Evolutionary conservation across 2,113 vertebrate genomes (phyloP).

Genomic region (Macquaria ambigua): DNA sequence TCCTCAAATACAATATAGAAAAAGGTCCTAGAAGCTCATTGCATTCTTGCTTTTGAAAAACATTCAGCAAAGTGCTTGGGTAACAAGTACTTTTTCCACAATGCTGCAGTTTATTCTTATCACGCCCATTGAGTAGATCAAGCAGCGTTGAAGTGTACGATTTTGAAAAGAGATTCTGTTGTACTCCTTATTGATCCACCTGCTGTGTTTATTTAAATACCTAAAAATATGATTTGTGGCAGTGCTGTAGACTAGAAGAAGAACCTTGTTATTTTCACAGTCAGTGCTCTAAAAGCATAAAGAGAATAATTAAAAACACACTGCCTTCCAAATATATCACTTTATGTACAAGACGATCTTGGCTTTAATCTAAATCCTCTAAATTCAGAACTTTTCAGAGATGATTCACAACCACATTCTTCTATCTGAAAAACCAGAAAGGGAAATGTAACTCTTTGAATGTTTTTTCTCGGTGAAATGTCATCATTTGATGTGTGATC

Average conservation of each 20-base stretch:
- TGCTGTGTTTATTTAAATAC: slow-evolving; percentile 6
- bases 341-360: background rate
- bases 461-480: slow-evolving; percentile 28
- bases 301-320: slow-evolving; percentile 27
- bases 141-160: background rate
- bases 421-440: slow-evolving; percentile 6
- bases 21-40: background rate
- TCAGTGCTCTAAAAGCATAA: background rate
- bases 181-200: slow-evolving; percentile 7
- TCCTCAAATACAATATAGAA: background rate
- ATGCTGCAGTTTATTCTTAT: slow-evolving; percentile 14
- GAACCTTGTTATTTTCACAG: background rate
- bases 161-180: slow-evolving; percentile 11
- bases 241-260: background rate
- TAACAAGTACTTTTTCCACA: background rate
- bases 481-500: slow-evolving; percentile 45
- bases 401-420: slow-evolving; percentile 14
- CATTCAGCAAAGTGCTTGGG: background rate
- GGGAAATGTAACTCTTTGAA: slow-evolving; percentile 48
- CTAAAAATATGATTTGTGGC: background rate
- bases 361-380: slow-evolving; percentile 15
- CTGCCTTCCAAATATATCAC: background rate
- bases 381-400: slow-evolving; percentile 26
- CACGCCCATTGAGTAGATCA: background rate
- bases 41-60: background rate